These are phyloP conservation scores for Dichetophora obliterata DNA, from an alignment of 2,888 invertebrate genomes.

Conservation along the genomic window DNA sequence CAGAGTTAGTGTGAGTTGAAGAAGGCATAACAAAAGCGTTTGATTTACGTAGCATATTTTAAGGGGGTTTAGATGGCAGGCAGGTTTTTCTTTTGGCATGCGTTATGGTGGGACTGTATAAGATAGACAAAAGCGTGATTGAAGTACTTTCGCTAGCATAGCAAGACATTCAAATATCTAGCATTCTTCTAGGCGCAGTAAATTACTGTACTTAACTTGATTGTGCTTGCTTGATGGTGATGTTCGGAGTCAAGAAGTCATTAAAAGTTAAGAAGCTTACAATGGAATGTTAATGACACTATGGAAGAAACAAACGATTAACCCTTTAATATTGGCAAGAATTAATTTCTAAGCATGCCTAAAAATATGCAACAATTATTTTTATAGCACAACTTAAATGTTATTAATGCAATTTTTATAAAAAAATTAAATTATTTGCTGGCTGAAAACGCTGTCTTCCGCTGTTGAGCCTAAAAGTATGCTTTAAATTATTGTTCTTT, in stretches of 20 bases:
- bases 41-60: slow-evolving; percentile 20
- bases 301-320: no score
- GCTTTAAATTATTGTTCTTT: not conserved
- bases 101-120: not conserved
- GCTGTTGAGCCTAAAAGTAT: not conserved
- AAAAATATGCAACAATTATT: no score
- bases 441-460: not conserved
- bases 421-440: no score
- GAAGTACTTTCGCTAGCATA: not conserved
- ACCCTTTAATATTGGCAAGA: no score
- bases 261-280: no score
- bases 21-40: not conserved
- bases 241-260: no score
- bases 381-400: no score
- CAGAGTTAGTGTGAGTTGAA: no score
- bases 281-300: no score
- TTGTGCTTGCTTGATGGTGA: not conserved
- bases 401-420: no score
- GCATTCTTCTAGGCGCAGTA: slow-evolving; percentile 30
- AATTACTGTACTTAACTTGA: slow-evolving; percentile 9
- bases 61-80: slow-evolving; percentile 1
- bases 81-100: not conserved
- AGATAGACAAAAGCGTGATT: slow-evolving; percentile 17
- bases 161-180: slow-evolving; percentile 5
- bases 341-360: no score